phyloP scores from a whole-genome alignment of 2,113 vertebrate species.

The Laticauda colubrina region DNA sequence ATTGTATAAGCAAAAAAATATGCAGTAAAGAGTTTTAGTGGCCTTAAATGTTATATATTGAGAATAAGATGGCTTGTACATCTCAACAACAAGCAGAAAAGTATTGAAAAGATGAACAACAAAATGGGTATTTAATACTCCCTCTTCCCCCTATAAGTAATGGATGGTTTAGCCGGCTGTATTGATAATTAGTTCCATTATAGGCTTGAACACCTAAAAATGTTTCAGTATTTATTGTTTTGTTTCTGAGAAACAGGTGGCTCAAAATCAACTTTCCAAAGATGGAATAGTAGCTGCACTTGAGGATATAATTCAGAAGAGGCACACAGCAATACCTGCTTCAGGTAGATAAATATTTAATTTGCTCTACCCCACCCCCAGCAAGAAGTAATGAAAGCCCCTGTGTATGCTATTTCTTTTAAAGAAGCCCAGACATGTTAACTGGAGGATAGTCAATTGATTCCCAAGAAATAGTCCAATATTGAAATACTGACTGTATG shows the following conservation, averaged over 20 bases:
- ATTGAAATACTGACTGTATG: background rate
- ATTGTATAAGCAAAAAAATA: background rate
- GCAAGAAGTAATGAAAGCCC: background rate
- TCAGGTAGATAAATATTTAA: constrained; percentile 31
- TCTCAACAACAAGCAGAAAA: background rate
- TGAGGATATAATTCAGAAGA: constrained; percentile 42
- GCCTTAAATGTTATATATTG: background rate
- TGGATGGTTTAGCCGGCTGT: background rate
- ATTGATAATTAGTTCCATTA: background rate
- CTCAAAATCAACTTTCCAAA: background rate
- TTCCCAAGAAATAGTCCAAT: background rate
- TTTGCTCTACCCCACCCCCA: background rate
- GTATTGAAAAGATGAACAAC: background rate
- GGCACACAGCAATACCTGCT: constrained; percentile 23
- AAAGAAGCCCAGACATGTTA: background rate
- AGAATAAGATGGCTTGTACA: background rate
- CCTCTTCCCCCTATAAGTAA: background rate
- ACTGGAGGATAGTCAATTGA: background rate
- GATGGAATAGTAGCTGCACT: constrained; percentile 33
- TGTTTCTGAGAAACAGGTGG: constrained; percentile 12
- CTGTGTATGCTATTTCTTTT: background rate
- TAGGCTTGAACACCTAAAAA: background rate
- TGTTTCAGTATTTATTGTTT: background rate
- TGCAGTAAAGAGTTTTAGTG: background rate
- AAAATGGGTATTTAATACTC: background rate